These are phyloP conservation scores for Drosophila kurseongensis DNA, from an alignment of 1,140 invertebrate species.

Conservation along the genomic window DNA sequence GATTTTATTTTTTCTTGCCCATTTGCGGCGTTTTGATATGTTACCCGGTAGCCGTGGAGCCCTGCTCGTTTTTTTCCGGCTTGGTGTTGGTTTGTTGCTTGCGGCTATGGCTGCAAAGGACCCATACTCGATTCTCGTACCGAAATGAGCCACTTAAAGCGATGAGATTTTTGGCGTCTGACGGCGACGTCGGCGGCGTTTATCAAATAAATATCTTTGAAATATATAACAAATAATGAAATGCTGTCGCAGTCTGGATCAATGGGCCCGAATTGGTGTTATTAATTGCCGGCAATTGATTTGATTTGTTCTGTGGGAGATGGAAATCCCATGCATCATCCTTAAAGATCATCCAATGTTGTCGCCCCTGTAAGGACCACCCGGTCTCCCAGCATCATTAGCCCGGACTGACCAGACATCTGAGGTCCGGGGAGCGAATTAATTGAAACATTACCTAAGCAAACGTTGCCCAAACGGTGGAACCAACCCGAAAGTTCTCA, in stretches of 20 bases:
- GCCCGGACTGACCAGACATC: slow-evolving; percentile 26
- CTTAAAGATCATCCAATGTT: slow-evolving; percentile 11
- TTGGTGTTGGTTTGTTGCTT: slow-evolving; percentile 66
- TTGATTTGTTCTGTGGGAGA: slow-evolving; percentile 60
- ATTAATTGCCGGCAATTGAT: slow-evolving; percentile 77
- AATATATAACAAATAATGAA: slow-evolving; percentile 82
- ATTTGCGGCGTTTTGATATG: slow-evolving; percentile 81
- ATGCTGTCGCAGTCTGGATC: slow-evolving; percentile 63
- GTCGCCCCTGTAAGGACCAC: slow-evolving; percentile 25
- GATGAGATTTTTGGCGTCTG: slow-evolving; percentile 82
- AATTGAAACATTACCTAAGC: slow-evolving; percentile 83
- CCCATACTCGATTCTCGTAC: slow-evolving; percentile 26
- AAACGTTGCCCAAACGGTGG: slow-evolving; percentile 58
- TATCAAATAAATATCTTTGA: slow-evolving; percentile 82
- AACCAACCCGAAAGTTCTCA: slow-evolving; percentile 46
- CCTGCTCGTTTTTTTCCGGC: slow-evolving; percentile 17
- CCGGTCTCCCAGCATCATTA: slow-evolving; percentile 59
- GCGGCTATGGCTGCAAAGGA: slow-evolving; percentile 52
- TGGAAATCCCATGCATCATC: slow-evolving; percentile 49
- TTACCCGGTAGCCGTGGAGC: slow-evolving; percentile 71
- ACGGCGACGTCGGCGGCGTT: slow-evolving; percentile 70
- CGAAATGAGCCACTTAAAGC: slow-evolving; percentile 79
- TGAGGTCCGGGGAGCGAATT: slow-evolving; percentile 55
- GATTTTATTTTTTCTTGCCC: slow-evolving; percentile 74
- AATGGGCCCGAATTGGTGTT: slow-evolving; percentile 65